Percentiles rank a stretch among this genome's conserved stretches.
phyloP scores from a whole-genome alignment of 2,113 vertebrate species.

The Empidonax alnorum region DNA sequence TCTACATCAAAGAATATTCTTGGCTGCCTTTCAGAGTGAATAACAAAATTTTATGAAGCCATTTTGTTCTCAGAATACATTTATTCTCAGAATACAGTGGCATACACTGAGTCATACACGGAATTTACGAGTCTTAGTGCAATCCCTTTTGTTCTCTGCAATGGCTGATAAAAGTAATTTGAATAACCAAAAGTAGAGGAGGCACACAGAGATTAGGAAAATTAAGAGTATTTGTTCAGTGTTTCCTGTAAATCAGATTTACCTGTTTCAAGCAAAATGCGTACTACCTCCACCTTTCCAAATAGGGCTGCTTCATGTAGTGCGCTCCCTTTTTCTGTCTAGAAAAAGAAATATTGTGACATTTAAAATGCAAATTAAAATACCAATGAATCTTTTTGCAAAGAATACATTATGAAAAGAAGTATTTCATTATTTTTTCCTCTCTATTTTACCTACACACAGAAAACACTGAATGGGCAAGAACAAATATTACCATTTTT shows the following conservation, averaged over 20 bases:
- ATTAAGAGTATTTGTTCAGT: background rate
- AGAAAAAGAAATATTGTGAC: conserved; percentile 39
- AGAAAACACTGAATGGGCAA: background rate
- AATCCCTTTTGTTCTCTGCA: conserved; percentile 13
- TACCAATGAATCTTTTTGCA: background rate
- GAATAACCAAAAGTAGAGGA: background rate
- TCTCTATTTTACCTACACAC: background rate
- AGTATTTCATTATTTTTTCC: background rate
- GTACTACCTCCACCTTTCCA: conserved; percentile 95
- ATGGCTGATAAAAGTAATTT: background rate
- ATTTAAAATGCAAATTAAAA: conserved; percentile 24
- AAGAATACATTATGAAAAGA: background rate
- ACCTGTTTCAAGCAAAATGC: conserved; percentile 94
- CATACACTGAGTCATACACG: background rate
- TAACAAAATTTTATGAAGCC: background rate
- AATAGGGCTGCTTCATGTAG: conserved; percentile 95
- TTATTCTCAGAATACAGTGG: background rate
- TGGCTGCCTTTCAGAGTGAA: background rate
- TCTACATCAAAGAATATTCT: conserved; percentile 18
- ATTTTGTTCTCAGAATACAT: conserved; percentile 15
- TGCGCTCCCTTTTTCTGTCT: conserved; percentile 97
- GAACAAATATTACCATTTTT: background rate
- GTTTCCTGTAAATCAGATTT: conserved; percentile 34
- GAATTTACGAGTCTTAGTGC: background rate
- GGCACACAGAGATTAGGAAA: background rate